Evolutionary conservation across 2,888 invertebrate genomes (phyloP).

Genomic region (Rotaria magnacalcarata): DNA sequence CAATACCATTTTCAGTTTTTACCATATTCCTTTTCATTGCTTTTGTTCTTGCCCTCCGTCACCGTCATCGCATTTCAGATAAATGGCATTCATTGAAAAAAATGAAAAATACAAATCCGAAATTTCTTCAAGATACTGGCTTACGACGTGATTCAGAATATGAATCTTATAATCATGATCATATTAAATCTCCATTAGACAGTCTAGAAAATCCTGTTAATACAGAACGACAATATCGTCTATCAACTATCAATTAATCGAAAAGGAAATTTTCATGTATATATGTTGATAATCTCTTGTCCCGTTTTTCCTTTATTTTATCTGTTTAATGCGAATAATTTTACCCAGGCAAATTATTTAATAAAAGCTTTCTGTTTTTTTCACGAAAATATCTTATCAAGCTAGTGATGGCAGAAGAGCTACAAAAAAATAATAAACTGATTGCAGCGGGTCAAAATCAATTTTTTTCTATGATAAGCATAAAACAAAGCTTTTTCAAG

Average conservation of each 20-base stretch:
- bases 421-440: too few relatives aligned
- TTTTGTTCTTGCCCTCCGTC: not conserved
- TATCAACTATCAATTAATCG: not conserved
- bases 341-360: not conserved
- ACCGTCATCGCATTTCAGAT: not conserved
- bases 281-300: not conserved
- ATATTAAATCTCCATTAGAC: not conserved
- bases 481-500: too few relatives aligned
- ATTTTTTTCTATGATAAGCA: too few relatives aligned
- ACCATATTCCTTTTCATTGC: not conserved
- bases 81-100: not conserved
- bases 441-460: too few relatives aligned
- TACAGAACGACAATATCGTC: not conserved
- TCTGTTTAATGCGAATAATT: not conserved
- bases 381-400: too few relatives aligned
- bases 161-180: not conserved
- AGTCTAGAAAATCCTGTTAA: not conserved
- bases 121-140: not conserved
- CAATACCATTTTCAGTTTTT: not conserved
- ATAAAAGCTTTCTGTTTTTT: too few relatives aligned
- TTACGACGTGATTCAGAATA: slow-evolving; percentile 17
- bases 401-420: too few relatives aligned
- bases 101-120: slow-evolving; percentile 19
- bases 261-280: not conserved
- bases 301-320: not conserved